Evolutionary conservation across 2,797 vertebrate genomes (phyloP).

Genomic region (Squalus acanthias): DNA sequence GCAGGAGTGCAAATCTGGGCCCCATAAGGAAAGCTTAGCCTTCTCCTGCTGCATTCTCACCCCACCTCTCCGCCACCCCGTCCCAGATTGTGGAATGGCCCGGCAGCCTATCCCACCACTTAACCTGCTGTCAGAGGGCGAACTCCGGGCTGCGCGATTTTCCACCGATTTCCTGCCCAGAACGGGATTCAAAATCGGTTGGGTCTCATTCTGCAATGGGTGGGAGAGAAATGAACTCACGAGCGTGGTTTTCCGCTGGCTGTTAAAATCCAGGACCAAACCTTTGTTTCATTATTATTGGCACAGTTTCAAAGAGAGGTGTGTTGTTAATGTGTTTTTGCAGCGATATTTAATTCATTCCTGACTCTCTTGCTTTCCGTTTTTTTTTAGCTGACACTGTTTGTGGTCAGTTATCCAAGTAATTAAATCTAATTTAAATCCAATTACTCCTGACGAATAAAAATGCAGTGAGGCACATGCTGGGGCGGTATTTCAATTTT

Average conservation of each 20-base stretch:
- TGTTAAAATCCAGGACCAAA: not conserved
- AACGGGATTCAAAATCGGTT: not conserved
- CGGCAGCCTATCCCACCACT: not conserved
- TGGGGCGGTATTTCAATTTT: not conserved
- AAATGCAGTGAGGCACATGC: not conserved
- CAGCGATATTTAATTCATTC: not conserved
- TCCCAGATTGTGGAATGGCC: not conserved
- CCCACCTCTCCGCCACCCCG: not conserved
- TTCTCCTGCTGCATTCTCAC: not conserved
- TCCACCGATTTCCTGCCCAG: not conserved
- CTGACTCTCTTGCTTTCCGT: not conserved
- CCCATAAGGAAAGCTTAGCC: not conserved
- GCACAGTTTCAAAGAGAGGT: no score
- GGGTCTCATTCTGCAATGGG: not conserved
- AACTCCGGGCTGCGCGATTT: not conserved
- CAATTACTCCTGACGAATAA: not conserved
- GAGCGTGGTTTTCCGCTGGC: not conserved
- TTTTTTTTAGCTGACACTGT: not conserved
- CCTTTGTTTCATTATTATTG: not conserved
- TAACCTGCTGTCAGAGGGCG: not conserved
- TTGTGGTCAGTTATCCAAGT: not conserved
- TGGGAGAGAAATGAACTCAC: not conserved
- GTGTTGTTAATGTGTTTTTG: not conserved
- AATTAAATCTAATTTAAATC: conserved; percentile 12
- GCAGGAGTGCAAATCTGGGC: not conserved